Base-by-base conservation (phyloP, 1,140 invertebrate genomes). In the Pygmarrhopalites habei region DNA sequence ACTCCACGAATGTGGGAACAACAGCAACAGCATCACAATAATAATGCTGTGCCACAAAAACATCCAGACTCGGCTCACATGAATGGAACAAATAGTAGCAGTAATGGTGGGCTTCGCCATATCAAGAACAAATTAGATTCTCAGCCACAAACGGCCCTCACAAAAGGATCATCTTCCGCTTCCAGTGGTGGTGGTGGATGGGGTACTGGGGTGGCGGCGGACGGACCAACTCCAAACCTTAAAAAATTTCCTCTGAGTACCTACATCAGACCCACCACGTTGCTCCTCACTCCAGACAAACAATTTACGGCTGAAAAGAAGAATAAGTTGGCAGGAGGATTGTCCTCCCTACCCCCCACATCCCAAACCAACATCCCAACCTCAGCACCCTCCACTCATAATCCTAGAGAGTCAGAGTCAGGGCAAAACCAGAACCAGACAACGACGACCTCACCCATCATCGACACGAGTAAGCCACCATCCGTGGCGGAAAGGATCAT, bases 401-500 rank as follows among this genome's bases (percentile, higher is more conserved):
- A 47, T 59, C 26, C 15, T 30, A 28, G 23, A 25, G 10, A 41
- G 46, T 12, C 60, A 35, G 41, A 56, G 39, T n/a, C n/a, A n/a
- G n/a, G n/a, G n/a, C n/a, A n/a, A n/a, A n/a, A n/a, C n/a, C n/a
- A n/a, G n/a, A n/a, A n/a, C n/a, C n/a, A n/a, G n/a, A n/a, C n/a
- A n/a, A n/a, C n/a, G n/a, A n/a, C n/a, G 47, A 51, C 66, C 57
- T 77, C 79, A 26, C 74, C 81, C 10, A 79, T 73, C 14, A 65
- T 75, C 77, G 65, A 78, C 77, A 28, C 77, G 77, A 66, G 74
- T 81, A 74, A 75, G 49, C 72, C 72, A 10, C 72, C 73, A 39
- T 86, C 86, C 1, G 87, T 90, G 5, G 86, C 87, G 12, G 86
- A 89, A 70, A 75, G 87, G 58, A 86, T 89, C 58, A 84, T 79